These are phyloP conservation scores for human (Homo sapiens) DNA, from an alignment of 2,113 vertebrate genomes.

Conservation along the genomic window GRCh38 chr4:66366501-66367000, in stretches of 20 bases:
- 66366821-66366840: neutral
- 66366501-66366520: too few relatives aligned
- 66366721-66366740: neutral
- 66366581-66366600: too few relatives aligned
- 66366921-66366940: neutral
- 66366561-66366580: too few relatives aligned
- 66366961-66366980: neutral
- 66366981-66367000: neutral
- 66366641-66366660: neutral
- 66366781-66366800: neutral
- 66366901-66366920: neutral
- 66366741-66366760: neutral
- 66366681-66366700: neutral
- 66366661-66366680: neutral
- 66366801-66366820: fast-evolving
- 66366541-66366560: too few relatives aligned
- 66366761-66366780: neutral
- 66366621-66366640: neutral
- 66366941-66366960: neutral
- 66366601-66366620: too few relatives aligned
- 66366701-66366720: neutral
- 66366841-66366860: fast-evolving
- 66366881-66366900: neutral
- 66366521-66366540: too few relatives aligned
- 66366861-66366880: neutral